Percentiles rank a stretch among this genome's conserved stretches.
Evolutionary conservation across 2,797 vertebrate genomes (phyloP).

Genomic region (Clamator glandarius): DNA sequence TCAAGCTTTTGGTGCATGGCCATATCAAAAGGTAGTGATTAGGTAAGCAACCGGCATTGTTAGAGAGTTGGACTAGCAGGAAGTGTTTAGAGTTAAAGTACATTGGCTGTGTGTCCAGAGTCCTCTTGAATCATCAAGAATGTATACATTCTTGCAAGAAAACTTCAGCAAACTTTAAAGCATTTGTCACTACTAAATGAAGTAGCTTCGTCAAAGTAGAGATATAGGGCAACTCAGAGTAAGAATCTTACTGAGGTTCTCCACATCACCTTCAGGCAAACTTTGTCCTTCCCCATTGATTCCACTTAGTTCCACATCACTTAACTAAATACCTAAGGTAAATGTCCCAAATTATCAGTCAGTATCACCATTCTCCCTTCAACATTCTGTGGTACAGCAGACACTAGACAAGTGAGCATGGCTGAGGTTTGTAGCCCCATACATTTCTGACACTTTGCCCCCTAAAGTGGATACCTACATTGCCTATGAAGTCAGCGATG

Average conservation of each 20-base stretch:
- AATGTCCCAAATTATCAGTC: background rate
- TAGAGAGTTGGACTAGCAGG: background rate
- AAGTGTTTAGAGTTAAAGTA: background rate
- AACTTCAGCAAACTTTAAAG: background rate
- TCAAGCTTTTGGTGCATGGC: background rate
- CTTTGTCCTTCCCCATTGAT: background rate
- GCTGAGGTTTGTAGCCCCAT: background rate
- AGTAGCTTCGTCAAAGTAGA: background rate
- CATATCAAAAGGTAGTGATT: background rate
- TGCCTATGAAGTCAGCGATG: background rate
- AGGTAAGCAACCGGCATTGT: background rate
- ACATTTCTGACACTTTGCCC: background rate
- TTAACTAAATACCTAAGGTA: background rate
- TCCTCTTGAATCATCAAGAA: background rate
- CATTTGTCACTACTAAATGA: background rate
- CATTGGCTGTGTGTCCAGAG: background rate
- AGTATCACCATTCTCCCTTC: background rate
- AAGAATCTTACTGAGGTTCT: background rate
- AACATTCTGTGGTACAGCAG: background rate
- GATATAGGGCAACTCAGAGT: background rate
- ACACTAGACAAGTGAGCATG: background rate
- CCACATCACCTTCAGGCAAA: background rate
- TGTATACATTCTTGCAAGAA: background rate
- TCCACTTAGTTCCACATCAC: background rate
- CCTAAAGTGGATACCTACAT: background rate